Conservation (phyloP, 2,113 vertebrate genomes). For the Theristicus caerulescens region DNA sequence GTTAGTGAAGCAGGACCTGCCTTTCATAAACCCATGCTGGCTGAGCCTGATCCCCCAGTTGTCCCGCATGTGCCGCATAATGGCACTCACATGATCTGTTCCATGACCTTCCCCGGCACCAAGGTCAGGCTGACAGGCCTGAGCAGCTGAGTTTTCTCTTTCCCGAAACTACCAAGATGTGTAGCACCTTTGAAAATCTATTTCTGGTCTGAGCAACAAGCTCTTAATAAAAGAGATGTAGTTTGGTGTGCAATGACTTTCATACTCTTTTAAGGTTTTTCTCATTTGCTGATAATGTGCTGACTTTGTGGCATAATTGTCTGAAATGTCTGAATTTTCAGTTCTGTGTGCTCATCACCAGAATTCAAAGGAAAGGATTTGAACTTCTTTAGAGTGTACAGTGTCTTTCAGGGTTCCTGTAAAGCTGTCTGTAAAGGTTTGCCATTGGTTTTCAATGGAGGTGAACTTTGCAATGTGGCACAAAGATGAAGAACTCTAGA, state of each 20-base stretch:
- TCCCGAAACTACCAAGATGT: neutral
- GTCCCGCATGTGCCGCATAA: too few species aligned
- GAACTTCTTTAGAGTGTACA: neutral
- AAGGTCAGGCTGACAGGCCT: too few species aligned
- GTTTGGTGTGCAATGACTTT: neutral
- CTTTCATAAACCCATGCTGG: too few species aligned
- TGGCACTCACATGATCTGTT: too few species aligned
- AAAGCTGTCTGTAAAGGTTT: neutral
- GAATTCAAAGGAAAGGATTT: neutral
- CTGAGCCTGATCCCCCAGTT: too few species aligned
- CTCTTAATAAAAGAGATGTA: neutral
- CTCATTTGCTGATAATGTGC: neutral
- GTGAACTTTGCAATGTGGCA: neutral
- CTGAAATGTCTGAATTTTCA: neutral
- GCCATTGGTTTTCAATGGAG: neutral
- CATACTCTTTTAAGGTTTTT: neutral
- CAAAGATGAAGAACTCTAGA: neutral
- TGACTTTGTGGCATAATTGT: neutral
- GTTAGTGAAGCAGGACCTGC: too few species aligned
- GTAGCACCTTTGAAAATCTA: neutral
- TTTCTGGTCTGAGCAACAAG: neutral
- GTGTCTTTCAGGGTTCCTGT: neutral
- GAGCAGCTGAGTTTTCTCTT: neutral
- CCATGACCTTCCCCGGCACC: too few species aligned
- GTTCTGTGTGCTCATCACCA: neutral